Base-by-base conservation (phyloP, 2,888 invertebrate genomes). In the Limnephilus auricula region DNA sequence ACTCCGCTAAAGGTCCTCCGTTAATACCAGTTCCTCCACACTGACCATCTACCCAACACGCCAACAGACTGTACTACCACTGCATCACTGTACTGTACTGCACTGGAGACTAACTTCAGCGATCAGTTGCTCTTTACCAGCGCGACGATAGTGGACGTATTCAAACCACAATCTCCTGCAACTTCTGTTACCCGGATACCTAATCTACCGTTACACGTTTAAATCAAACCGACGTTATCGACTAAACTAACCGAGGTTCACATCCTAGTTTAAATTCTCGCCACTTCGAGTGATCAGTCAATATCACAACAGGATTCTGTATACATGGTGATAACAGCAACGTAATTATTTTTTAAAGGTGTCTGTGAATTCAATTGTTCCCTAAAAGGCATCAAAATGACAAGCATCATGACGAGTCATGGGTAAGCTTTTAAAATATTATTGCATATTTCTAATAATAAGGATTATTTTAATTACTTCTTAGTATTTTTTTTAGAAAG, bases 371-470 rank as follows among this genome's bases (percentile, higher is more conserved):
- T 25, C n/a, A n/a, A 65, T 65, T 65, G 65, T 65, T 65, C 65
- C 18, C 65, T 25, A 65, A 65, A n/a, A 65, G 25, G n/a, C n/a
- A 32, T 83, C n/a, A 92, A 92, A 84, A 92, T 92, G 92, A 88
- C 91, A n/a, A 92, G 92, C 79, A 79, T 92, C 25, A 78, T 87
- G 82, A 82, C 89, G 40, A 92, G 91, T 32, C 87, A 87, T 34
- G 87, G 90, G 92, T 92, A 87, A 92, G 92, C 25, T 80, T 86
- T 78, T 30, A 90, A 78, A 65, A 90, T 32, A 34, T 84, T 82
- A 45, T 6, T 65, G 65, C 1, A 12, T 83, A 0, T 80, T 3
- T 18, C 6, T 13, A 25, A 31, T 79, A 50, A 45, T 10, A 37
- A 83, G 9, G 9, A 65, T 50, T 50, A 31, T 13, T 18, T 50